Percentiles rank a stretch among this genome's conserved stretches.
Conservation (phyloP, 1,140 invertebrate species). For the Papilio polyxenes region DNA sequence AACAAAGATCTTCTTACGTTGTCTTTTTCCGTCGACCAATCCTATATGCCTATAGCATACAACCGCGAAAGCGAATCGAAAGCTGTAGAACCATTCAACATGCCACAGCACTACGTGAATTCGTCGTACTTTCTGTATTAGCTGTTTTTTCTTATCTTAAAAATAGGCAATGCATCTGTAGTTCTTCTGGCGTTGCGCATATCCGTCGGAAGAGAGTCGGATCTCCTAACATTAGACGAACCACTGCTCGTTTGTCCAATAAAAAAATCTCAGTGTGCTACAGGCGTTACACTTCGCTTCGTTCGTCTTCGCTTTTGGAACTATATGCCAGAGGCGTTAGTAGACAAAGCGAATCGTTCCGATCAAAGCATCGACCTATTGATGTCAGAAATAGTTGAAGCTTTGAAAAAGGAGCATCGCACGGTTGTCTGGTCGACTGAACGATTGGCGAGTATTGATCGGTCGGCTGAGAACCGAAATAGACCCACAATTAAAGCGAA, state of each 20-base stretch:
- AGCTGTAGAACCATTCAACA: not conserved
- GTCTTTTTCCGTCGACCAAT: not conserved
- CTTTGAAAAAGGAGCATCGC: conserved; percentile 3
- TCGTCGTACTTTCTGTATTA: no score
- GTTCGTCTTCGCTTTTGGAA: not conserved
- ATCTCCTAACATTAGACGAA: no score
- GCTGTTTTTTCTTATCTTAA: no score
- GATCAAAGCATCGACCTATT: conserved; percentile 3
- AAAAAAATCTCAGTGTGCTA: not conserved
- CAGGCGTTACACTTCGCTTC: not conserved
- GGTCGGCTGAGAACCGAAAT: conserved; percentile 9
- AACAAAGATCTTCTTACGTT: not conserved
- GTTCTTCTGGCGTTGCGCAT: no score
- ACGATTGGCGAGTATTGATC: conserved; percentile 15
- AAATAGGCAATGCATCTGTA: no score
- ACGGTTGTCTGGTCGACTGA: not conserved
- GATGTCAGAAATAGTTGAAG: conserved; percentile 28
- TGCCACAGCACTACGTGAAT: no score
- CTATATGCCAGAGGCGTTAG: not conserved
- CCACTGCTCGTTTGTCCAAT: no score
- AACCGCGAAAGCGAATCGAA: not conserved
- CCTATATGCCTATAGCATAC: not conserved
- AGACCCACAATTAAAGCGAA: conserved; percentile 30
- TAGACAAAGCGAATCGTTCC: conserved; percentile 17
- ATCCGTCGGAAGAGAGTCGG: no score